Evolutionary conservation across 2,888 invertebrate species (phyloP), one percentile per base, ranked within the genome.

Genomic region (Campoplex nolae): DNA sequence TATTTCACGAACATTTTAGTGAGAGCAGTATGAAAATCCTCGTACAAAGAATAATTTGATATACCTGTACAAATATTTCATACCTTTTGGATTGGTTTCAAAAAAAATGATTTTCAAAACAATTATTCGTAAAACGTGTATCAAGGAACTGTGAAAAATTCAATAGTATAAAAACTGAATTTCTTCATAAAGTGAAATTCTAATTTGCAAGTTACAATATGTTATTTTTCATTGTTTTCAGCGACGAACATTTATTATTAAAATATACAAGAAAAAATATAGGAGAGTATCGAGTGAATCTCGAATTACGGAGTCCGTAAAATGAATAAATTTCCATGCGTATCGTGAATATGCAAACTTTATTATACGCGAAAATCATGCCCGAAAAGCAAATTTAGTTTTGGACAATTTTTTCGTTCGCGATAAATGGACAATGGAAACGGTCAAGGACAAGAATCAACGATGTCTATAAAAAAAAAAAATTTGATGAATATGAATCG

Each of bases 271-370:
- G 45, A 67, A 51, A 67, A 67, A 65, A 35, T 51, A 38, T 62
- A 28, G 56, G 28, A 35, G 35, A 73, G 73, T 51, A 51, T 54
- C 73, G n/a, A 35, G 54, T 62, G 65, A 65, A 73, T 83, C 32
- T 42, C 71, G 62, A 18, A 51, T 54, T 70, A 62, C 79, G 28
- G 62, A 76, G 56, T 58, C 38, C 28, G 23, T 42, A 82, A 54
- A 85, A 65, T 68, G 73, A 32, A 62, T 38, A 70, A 75, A 84
- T 76, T 75, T 48, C 75, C 71, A 71, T 76, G 54, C 68, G 58
- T 62, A 74, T 70, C 51, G 62, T 82, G 62, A 77, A 83, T 85
- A 78, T 83, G 68, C 67, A 48, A 74, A 77, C 45, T 48, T 54
- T 38, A 78, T 74, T 58, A 58, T 51, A 35, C 38, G 9, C 28